Percentiles rank a stretch among this genome's conserved stretches.
These are phyloP conservation scores for Elegia similella DNA, from an alignment of 2,888 invertebrate species.

Conservation along the genomic window DNA sequence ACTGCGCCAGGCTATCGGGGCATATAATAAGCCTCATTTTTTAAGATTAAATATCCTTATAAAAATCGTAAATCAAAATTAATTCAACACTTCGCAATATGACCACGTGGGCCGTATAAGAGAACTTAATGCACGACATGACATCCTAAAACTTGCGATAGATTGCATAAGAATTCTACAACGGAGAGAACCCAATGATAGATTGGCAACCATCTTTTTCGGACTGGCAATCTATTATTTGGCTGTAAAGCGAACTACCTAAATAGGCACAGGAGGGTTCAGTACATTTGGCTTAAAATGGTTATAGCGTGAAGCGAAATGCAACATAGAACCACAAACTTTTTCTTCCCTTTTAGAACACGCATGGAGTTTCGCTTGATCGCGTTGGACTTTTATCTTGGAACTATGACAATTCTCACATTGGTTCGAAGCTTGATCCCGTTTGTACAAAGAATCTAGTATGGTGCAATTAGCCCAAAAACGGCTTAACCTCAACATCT, in stretches of 20 bases:
- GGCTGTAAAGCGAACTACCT: conserved; percentile 55
- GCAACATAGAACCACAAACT: neutral
- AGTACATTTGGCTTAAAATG: conserved; percentile 78
- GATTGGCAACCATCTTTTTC: conserved; percentile 33
- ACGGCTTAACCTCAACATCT: no score
- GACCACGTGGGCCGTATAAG: neutral
- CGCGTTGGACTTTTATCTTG: no score
- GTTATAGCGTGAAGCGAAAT: conserved; percentile 12
- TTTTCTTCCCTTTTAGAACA: neutral
- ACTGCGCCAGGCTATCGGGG: no score
- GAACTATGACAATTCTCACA: no score
- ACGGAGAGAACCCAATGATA: conserved; percentile 39
- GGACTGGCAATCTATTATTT: conserved; percentile 37
- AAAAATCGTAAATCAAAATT: no score
- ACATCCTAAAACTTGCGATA: conserved; percentile 22
- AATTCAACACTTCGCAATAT: neutral
- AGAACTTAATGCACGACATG: conserved; percentile 15
- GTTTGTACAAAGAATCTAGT: no score
- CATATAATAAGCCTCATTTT: no score
- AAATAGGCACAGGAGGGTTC: conserved; percentile 80
- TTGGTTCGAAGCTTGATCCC: no score
- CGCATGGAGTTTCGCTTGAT: neutral
- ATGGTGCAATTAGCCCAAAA: no score
- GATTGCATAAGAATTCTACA: conserved; percentile 43
- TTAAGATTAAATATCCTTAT: no score